A percentile compares a stretch with the other conserved stretches of the same genome.
Conservation (phyloP, 1,140 invertebrate genomes). For the Drosophila ananassae region DNA sequence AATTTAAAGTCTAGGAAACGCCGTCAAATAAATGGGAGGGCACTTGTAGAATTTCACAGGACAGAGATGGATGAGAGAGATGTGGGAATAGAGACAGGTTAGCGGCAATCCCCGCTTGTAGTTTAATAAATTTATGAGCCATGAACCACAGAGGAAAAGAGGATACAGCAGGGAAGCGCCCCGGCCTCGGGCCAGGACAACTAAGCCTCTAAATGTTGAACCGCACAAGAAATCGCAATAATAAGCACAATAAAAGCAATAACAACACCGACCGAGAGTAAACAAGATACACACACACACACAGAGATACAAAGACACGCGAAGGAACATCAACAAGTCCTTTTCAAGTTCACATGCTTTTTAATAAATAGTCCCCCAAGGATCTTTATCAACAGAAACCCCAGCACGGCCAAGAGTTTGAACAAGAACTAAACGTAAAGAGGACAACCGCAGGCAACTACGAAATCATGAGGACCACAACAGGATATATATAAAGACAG, state of each 20-base stretch:
- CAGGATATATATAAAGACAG: slow-evolving; percentile 27
- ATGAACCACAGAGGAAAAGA: slow-evolving; percentile 31
- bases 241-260: slow-evolving; percentile 73
- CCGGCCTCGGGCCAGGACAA: slow-evolving; percentile 43
- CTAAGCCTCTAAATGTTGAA: slow-evolving; percentile 59
- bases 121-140: slow-evolving; percentile 71
- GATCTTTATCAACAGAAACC: slow-evolving; percentile 62
- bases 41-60: slow-evolving; percentile 38
- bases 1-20: slow-evolving; percentile 52
- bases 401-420: slow-evolving; percentile 15
- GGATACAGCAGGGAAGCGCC: slow-evolving; percentile 14
- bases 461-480: slow-evolving; percentile 59
- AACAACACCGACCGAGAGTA: slow-evolving; percentile 52
- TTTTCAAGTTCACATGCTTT: slow-evolving; percentile 82
- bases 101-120: slow-evolving; percentile 25
- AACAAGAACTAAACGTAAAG: slow-evolving; percentile 65
- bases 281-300: slow-evolving; percentile 30
- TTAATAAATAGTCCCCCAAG: slow-evolving; percentile 81
- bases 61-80: slow-evolving; percentile 7
- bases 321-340: slow-evolving; percentile 75
- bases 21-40: slow-evolving; percentile 24
- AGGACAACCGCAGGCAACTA: slow-evolving; percentile 64
- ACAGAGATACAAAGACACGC: slow-evolving; percentile 15
- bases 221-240: slow-evolving; percentile 54
- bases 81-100: not conserved